Percentiles rank a stretch among this genome's conserved stretches.
These are phyloP conservation scores for Agrochola lota DNA, from an alignment of 2,888 invertebrate species.

Conservation along the genomic window DNA sequence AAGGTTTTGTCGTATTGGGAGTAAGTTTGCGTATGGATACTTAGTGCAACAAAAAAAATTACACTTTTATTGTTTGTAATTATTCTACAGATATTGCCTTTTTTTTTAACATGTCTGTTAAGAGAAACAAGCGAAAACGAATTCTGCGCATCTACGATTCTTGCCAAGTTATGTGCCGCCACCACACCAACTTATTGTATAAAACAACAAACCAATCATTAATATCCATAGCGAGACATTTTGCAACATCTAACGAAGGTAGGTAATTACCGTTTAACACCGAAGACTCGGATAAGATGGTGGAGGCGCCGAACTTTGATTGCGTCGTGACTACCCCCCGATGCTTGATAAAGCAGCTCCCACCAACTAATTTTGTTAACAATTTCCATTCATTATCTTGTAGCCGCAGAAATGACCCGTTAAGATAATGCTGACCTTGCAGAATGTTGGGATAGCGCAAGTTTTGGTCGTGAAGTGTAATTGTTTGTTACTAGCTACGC, in stretches of 20 bases:
- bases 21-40: no score
- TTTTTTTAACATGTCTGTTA: no score
- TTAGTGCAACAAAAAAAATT: no score
- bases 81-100: no score
- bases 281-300: conserved; percentile 29
- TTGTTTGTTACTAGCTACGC: neutral
- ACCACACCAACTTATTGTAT: no score
- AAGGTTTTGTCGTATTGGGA: no score
- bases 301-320: conserved; percentile 30
- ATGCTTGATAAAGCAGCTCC: conserved; percentile 26
- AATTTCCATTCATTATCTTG: conserved; percentile 43
- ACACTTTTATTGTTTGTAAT: no score
- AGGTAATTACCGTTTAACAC: conserved; percentile 25
- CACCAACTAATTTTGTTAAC: conserved; percentile 43
- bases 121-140: no score
- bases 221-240: conserved; percentile 11
- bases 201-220: neutral
- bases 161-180: no score
- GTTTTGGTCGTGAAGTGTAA: conserved; percentile 8
- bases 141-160: no score
- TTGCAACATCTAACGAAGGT: conserved; percentile 3
- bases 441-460: conserved; percentile 6
- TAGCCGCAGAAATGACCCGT: conserved; percentile 19
- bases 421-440: conserved; percentile 11
- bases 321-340: conserved; percentile 18